Conservation (phyloP, 2,888 invertebrate species). For the Syrphus vitripennis region DNA sequence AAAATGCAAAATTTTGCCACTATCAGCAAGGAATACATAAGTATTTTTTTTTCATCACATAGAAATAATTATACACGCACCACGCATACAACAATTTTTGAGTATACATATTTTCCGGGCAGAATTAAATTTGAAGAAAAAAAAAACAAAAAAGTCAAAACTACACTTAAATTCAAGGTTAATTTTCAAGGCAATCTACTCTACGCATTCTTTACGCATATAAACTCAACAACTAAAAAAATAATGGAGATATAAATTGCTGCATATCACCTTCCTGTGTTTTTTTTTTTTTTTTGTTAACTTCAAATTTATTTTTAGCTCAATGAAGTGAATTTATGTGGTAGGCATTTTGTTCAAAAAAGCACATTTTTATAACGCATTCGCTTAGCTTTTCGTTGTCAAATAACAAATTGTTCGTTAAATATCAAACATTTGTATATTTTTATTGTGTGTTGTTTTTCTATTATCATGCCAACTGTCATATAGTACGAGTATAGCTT, state of each 20-base stretch:
- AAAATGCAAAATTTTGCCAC: conserved; percentile 59
- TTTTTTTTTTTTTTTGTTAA: neutral
- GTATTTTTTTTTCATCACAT: neutral
- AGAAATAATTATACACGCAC: neutral
- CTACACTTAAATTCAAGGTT: conserved; percentile 62
- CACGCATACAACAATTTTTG: neutral
- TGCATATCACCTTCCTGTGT: conserved; percentile 37
- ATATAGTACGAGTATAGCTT: neutral
- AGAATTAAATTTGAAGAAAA: neutral
- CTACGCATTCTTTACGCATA: conserved; percentile 66
- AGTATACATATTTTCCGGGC: neutral
- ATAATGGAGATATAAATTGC: conserved; percentile 21
- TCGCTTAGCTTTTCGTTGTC: neutral
- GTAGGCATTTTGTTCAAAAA: conserved; percentile 6
- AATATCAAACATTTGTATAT: neutral
- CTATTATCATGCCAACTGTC: neutral
- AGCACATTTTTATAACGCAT: conserved; percentile 16
- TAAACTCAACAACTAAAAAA: conserved; percentile 29
- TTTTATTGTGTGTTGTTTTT: neutral
- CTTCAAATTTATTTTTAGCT: conserved; percentile 7
- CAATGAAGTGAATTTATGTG: neutral
- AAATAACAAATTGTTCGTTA: neutral
- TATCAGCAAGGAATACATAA: conserved; percentile 42
- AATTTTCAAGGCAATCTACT: conserved; percentile 63
- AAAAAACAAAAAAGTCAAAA: conserved; percentile 50